Evolutionary conservation across 2,797 vertebrate species (phyloP).

Genomic region (Menidia menidia): DNA sequence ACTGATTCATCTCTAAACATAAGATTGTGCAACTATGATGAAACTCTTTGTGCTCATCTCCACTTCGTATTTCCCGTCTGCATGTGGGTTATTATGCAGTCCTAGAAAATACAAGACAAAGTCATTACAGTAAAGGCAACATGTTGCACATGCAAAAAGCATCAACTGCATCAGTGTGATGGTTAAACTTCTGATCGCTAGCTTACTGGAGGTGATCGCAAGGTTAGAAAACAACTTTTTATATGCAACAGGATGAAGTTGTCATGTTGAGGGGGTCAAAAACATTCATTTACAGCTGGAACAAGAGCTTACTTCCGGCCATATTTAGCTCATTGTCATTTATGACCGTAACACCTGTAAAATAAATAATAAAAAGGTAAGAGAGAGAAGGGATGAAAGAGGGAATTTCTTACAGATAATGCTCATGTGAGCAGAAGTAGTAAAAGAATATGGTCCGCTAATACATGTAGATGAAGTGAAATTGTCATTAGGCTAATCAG

Average conservation of each 20-base stretch:
- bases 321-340: slow-evolving; percentile 72
- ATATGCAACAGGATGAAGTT: neutral
- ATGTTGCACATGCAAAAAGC: slow-evolving; percentile 9
- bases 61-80: no score
- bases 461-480: slow-evolving; percentile 79
- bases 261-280: neutral
- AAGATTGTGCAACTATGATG: no score
- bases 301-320: slow-evolving; percentile 58
- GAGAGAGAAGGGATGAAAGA: slow-evolving; percentile 50
- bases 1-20: no score
- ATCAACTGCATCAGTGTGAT: slow-evolving; percentile 6
- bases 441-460: slow-evolving; percentile 64
- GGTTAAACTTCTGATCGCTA: slow-evolving; percentile 8
- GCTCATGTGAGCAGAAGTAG: slow-evolving; percentile 66
- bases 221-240: slow-evolving; percentile 1
- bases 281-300: slow-evolving; percentile 39
- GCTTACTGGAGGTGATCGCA: slow-evolving; percentile 7
- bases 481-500: slow-evolving; percentile 86
- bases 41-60: no score
- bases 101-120: neutral
- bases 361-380: slow-evolving; percentile 51
- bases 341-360: slow-evolving; percentile 72
- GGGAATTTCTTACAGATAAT: slow-evolving; percentile 57
- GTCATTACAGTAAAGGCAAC: slow-evolving; percentile 17
- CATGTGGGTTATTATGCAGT: no score